Percentiles rank a stretch among this genome's conserved stretches.
Conservation (phyloP, 2,113 vertebrate genomes). For the Hippocampus comes region DNA sequence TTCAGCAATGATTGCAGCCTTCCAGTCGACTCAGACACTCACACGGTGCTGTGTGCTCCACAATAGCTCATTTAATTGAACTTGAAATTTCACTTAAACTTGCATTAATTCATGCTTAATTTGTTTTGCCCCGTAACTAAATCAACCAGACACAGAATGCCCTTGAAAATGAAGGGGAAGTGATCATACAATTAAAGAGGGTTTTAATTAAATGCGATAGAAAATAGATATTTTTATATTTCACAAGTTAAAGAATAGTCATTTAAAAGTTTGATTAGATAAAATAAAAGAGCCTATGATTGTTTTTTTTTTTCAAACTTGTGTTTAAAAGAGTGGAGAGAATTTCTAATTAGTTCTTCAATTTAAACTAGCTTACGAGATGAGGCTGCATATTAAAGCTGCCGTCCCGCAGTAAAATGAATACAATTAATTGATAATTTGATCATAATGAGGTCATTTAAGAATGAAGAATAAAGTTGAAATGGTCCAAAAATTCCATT, state of each 20-base stretch:
- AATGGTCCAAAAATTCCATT: neutral
- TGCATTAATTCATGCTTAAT: neutral
- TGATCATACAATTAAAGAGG: neutral
- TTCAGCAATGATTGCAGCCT: neutral
- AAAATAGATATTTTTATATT: neutral
- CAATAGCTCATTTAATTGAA: neutral
- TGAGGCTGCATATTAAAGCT: neutral
- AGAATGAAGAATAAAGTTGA: neutral
- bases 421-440: neutral
- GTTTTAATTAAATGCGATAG: neutral
- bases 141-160: neutral
- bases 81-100: neutral
- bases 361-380: neutral
- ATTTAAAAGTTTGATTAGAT: neutral
- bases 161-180: neutral
- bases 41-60: neutral
- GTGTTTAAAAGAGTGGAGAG: neutral
- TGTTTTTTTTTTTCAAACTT: neutral
- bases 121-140: neutral
- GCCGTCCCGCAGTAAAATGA: neutral
- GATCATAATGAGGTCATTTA: neutral
- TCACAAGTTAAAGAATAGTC: neutral
- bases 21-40: neutral
- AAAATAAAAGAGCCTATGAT: neutral
- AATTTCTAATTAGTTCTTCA: constrained; percentile 1